phyloP scores from a whole-genome alignment of 2,797 vertebrate genomes.

The Eremophila alpestris region DNA sequence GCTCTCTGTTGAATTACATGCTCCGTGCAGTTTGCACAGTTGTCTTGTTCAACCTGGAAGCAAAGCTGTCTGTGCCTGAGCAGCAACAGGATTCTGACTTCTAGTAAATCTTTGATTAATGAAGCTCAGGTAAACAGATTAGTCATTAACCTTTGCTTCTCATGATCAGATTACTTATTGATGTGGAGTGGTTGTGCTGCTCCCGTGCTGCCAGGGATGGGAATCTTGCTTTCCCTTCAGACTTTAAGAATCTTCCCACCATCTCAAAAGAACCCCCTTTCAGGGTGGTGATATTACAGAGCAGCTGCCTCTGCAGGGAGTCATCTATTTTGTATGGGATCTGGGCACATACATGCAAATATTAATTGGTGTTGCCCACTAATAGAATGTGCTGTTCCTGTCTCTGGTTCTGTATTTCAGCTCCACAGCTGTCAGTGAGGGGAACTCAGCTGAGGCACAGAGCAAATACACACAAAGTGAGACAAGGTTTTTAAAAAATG shows the following conservation, averaged over 20 bases:
- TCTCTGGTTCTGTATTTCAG: not conserved
- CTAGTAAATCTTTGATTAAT: slow-evolving; percentile 67
- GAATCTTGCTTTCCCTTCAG: slow-evolving; percentile 1
- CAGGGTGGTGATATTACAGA: not conserved
- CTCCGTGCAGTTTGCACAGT: not conserved
- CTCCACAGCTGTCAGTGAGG: not conserved
- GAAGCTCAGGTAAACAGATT: slow-evolving; percentile 67
- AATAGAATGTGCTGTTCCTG: rapidly evolving
- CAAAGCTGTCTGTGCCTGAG: slow-evolving; percentile 18
- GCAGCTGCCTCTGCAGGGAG: not conserved
- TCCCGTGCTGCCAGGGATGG: not conserved
- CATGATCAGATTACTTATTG: slow-evolving; percentile 66
- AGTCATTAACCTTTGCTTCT: slow-evolving; percentile 71
- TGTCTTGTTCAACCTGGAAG: slow-evolving; percentile 51
- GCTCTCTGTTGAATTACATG: slow-evolving; percentile 50
- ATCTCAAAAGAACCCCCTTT: not conserved
- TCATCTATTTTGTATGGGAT: not conserved
- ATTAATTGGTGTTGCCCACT: not conserved
- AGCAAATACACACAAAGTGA: not conserved
- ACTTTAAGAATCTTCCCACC: not conserved
- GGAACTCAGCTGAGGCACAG: not conserved
- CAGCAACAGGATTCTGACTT: slow-evolving; percentile 14
- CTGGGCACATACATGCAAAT: not conserved
- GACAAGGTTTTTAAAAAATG: not conserved
- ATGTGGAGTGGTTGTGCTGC: not conserved